Evolutionary conservation across 2,888 invertebrate species (phyloP), one percentile per base, ranked within the genome.

Genomic region (Cacoxenus indagator): DNA sequence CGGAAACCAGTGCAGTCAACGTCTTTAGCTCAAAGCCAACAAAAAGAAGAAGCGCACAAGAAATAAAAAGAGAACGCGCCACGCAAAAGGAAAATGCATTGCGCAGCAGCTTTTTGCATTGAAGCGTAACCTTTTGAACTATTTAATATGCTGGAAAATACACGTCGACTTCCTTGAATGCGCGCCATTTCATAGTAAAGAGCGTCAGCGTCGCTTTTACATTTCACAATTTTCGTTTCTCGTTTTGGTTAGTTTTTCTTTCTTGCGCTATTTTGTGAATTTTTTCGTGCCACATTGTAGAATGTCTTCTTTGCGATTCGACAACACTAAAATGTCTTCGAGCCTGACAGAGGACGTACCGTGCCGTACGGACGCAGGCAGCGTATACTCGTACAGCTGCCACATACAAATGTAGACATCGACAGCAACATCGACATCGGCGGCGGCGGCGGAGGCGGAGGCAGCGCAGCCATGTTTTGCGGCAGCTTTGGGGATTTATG

Each of bases 91-190:
- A 64, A 65, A 68, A 68, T 69, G 59, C 68, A 68, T 71, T 68
- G 62, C 73, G 64, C 67, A 69, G 67, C 72, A 64, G 54, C 71
- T 67, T 71, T 26, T 67, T 67, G 29, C 17, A 29, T 45, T 54
- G 62, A 67, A 68, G 64, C 55, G 69, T 73, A 68, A 75, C 71
- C 78, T 76, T 74, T 81, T 83, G 83, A 75, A 81, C 83, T 83
- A 78, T 77, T 83, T 83, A 83, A 83, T 82, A 83, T 83, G 82
- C 80, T 80, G 81, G 75, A 83, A 83, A 83, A 78, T 82, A 77
- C 78, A 76, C 81, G 78, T 69, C 73, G 72, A 74, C 76, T 77
- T 81, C 72, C 81, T 74, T 37, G 37, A 31, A 31, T n/a, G n/a
- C 19, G 31, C 27, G 46, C 19, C 51, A 51, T 51, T 51, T 51